Evolutionary conservation across 2,113 vertebrate genomes (phyloP).

Genomic region (Gorsachius goisagi): DNA sequence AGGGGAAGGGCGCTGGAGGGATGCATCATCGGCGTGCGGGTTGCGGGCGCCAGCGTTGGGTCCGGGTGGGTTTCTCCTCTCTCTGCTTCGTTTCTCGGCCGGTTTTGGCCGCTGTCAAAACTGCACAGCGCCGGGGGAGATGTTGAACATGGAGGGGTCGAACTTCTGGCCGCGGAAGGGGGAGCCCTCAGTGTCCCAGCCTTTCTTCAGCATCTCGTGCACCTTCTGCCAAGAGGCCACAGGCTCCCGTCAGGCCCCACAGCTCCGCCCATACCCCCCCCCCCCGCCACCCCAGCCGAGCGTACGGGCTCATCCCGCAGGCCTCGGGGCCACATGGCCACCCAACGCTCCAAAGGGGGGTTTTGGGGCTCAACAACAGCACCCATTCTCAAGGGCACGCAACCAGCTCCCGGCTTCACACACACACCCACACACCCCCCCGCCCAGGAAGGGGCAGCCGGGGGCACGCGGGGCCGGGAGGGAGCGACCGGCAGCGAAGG

Average conservation of each 20-base stretch:
- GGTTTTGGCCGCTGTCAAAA: constrained; percentile 76
- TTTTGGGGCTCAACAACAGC: neutral
- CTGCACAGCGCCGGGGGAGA: constrained; percentile 92
- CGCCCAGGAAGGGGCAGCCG: neutral
- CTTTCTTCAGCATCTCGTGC: constrained; percentile 98
- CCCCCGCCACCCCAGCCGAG: neutral
- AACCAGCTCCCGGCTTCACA: neutral
- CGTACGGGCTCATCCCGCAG: neutral
- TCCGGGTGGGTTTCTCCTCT: neutral
- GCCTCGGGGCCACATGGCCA: accelerated
- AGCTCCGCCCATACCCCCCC: neutral
- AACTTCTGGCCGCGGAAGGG: constrained; percentile 94
- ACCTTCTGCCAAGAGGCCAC: constrained; percentile 83
- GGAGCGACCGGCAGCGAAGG: accelerated
- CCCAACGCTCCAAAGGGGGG: accelerated
- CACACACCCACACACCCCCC: too few species aligned
- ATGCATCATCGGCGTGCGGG: neutral
- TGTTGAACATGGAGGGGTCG: constrained; percentile 96
- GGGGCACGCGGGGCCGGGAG: neutral
- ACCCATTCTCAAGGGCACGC: neutral
- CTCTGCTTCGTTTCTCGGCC: neutral
- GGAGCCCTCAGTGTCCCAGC: constrained; percentile 96
- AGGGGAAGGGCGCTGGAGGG: neutral
- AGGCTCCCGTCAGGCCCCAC: neutral
- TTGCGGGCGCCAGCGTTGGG: neutral